Percentiles rank a stretch among this genome's conserved stretches.
phyloP scores from a whole-genome alignment of 2,797 vertebrate genomes.

The Centropyge bicolor region DNA sequence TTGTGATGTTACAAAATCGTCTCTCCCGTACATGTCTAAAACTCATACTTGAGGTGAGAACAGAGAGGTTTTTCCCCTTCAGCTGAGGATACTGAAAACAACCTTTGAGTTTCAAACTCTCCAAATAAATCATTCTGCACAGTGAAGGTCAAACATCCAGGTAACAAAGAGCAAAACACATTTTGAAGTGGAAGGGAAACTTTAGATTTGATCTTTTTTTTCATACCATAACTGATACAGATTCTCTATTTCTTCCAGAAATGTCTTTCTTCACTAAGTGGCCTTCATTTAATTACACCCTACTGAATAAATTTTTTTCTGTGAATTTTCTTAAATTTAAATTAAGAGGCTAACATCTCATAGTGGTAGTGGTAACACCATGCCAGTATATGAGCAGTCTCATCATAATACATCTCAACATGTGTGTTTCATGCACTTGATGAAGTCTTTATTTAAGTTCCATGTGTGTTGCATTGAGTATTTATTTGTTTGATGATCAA shows the following conservation, averaged over 20 bases:
- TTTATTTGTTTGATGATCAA: slow-evolving; percentile 9
- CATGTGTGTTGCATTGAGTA: neutral
- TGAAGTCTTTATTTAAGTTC: neutral
- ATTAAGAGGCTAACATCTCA: neutral
- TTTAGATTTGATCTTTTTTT: neutral
- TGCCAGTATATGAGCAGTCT: neutral
- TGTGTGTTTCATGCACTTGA: slow-evolving; percentile 1
- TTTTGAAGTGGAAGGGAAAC: neutral
- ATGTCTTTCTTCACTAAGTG: neutral
- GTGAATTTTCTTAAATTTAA: neutral
- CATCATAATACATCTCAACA: neutral
- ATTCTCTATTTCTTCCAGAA: neutral
- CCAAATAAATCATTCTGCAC: neutral
- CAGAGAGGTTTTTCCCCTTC: neutral
- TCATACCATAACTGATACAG: neutral
- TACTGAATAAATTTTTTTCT: neutral
- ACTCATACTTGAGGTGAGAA: neutral
- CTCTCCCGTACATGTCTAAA: too few relatives aligned
- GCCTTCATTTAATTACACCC: neutral
- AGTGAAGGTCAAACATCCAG: slow-evolving; percentile 13
- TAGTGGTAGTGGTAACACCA: neutral
- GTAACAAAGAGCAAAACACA: neutral
- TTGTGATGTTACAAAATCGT: neutral
- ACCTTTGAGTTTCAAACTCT: neutral
- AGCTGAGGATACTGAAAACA: neutral